Evolutionary conservation across 1,140 invertebrate genomes (phyloP), one percentile per base, ranked within the genome.

Genomic region (Drosophila prosaltans): DNA sequence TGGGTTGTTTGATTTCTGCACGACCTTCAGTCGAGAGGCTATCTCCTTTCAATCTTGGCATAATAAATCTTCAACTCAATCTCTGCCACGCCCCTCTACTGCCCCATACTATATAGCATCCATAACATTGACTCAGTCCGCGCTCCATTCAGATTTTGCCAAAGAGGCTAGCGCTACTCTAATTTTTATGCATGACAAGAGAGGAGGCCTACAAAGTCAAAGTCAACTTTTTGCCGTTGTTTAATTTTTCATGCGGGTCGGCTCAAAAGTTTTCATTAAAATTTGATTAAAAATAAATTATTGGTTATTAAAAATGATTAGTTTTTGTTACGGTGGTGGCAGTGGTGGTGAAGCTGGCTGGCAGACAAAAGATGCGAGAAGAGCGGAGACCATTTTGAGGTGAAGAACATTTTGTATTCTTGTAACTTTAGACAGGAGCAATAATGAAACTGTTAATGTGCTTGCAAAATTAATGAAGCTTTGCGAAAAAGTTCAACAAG

Each of bases 221-320:
- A 45, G 45, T 39, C 43, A 8, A 51, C 43, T 62, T 68, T 71
- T 66, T 39, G 64, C 30, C 57, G 77, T 85, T 72, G 67, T 72
- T 86, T 73, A 79, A 86, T 86, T 86, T 81, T 71, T 88, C 58
- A 69, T 86, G 75, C 67, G 74, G 74, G 74, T 74, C 73, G 75
- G 75, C 70, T 26, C 21, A 77, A 64, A 36, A 83, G 73, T 84
- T 88, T 88, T 89, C 83, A 88, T 88, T 88, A 88, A 88, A 89
- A 77, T 88, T 88, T 88, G 80, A 88, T 88, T 89, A 88, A 84
- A 88, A 88, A 80, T 89, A 88, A 89, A 88, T 88, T 88, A 88
- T 88, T 88, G 80, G 84, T 88, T 88, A 88, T 88, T 88, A 90
- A 88, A 89, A 88, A 88, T 90, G 84, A 88, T 89, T 89, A 89